These are phyloP conservation scores for Osmoderma eremita DNA, from an alignment of 2,888 invertebrate species.

Conservation along the genomic window DNA sequence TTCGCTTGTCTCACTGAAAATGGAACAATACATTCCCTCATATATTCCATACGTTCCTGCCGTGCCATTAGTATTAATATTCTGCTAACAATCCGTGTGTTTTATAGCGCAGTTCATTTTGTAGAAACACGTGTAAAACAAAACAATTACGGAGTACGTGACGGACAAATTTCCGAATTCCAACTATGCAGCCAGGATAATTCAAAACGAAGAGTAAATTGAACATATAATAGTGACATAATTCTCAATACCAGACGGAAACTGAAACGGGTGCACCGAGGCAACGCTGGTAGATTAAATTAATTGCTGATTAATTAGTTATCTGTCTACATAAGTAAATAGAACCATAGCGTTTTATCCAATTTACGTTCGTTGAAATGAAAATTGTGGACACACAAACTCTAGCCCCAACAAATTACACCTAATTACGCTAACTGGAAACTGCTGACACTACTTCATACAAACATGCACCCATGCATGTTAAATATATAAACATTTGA, in stretches of 20 bases:
- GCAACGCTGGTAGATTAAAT: background rate
- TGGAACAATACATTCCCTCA: no score
- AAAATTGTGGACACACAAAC: no score
- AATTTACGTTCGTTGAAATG: background rate
- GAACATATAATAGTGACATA: constrained; percentile 2
- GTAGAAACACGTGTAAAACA: background rate
- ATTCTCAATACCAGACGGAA: background rate
- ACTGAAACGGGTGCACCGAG: background rate
- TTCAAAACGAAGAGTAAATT: constrained; percentile 3
- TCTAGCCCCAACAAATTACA: no score
- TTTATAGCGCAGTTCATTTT: no score
- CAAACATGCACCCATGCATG: no score
- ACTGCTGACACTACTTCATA: no score
- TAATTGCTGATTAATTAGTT: constrained; percentile 12
- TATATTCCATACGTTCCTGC: no score
- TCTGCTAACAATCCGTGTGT: no score
- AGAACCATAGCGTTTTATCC: background rate
- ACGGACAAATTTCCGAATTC: background rate
- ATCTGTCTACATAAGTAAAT: background rate
- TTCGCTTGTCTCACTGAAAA: no score
- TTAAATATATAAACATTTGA: no score
- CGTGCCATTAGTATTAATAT: no score
- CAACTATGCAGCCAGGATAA: background rate
- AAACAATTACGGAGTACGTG: background rate
- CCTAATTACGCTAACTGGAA: no score